phyloP scores from a whole-genome alignment of 1,140 invertebrate genomes.

The Drosophila littoralis region DNA sequence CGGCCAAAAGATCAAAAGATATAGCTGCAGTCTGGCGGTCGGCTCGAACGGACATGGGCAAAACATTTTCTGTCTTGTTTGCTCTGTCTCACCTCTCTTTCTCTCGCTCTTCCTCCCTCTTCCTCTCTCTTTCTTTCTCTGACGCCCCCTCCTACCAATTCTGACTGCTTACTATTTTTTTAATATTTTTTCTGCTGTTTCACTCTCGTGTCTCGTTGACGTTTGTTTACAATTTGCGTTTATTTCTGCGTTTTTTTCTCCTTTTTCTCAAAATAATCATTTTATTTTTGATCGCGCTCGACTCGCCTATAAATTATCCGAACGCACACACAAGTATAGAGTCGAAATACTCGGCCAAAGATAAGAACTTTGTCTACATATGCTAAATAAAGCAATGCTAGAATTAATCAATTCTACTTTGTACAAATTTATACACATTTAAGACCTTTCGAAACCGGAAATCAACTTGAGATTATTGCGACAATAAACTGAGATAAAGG shows the following conservation, averaged over 20 bases:
- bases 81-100: too few relatives aligned
- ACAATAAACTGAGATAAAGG: background rate
- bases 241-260: slow-evolving; percentile 8
- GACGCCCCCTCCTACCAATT: slow-evolving; percentile 1
- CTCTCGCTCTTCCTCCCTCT: background rate
- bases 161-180: slow-evolving; percentile 8
- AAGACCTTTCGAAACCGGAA: background rate
- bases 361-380: slow-evolving; percentile 5
- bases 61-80: slow-evolving; percentile 18
- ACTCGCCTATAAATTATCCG: slow-evolving; percentile 65
- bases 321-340: slow-evolving; percentile 29
- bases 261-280: slow-evolving; percentile 66
- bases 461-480: background rate
- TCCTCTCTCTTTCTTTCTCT: background rate
- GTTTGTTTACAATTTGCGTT: slow-evolving; percentile 68
- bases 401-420: background rate
- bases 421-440: background rate
- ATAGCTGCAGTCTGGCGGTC: slow-evolving; percentile 43
- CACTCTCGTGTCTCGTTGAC: slow-evolving; percentile 42
- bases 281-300: slow-evolving; percentile 64
- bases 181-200: slow-evolving; percentile 32
- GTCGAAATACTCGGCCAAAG: background rate
- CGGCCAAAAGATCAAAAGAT: slow-evolving; percentile 68
- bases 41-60: slow-evolving; percentile 13
- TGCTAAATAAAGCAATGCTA: background rate